These are phyloP conservation scores for Cyaniris semiargus DNA, from an alignment of 2,888 invertebrate genomes.

Conservation along the genomic window DNA sequence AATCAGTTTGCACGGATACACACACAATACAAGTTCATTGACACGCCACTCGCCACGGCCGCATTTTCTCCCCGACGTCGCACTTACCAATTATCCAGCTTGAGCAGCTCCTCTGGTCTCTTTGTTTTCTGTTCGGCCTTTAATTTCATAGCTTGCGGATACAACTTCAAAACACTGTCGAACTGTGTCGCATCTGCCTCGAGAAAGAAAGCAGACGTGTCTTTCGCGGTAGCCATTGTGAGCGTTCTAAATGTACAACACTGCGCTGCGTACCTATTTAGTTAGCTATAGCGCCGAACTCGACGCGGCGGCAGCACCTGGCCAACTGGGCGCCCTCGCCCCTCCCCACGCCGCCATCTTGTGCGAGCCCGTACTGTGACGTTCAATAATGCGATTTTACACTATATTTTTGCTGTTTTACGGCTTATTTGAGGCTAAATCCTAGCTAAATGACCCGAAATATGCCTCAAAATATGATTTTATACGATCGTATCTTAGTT, in stretches of 20 bases:
- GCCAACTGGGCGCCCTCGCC: constrained; percentile 80
- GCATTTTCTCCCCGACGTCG: constrained; percentile 79
- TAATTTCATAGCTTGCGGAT: constrained; percentile 93
- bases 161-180: constrained; percentile 93
- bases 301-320: constrained; percentile 82
- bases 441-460: constrained; percentile 16
- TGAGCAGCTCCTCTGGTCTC: constrained; percentile 96
- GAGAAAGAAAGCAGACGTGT: constrained; percentile 96
- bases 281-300: constrained; percentile 81
- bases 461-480: background rate
- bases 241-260: constrained; percentile 81
- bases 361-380: constrained; percentile 69
- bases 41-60: constrained; percentile 82
- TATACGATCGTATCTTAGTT: background rate
- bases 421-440: constrained; percentile 47
- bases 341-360: constrained; percentile 80
- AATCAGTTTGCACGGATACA: constrained; percentile 82
- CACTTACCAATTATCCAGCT: constrained; percentile 97
- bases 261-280: constrained; percentile 68
- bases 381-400: constrained; percentile 73
- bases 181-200: constrained; percentile 93
- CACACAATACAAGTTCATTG: constrained; percentile 82
- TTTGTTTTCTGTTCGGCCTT: constrained; percentile 95
- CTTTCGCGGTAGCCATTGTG: constrained; percentile 92
- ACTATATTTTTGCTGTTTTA: constrained; percentile 58